Evolutionary conservation across 1,140 invertebrate genomes (phyloP).

Genomic region (Cyclina sinensis): DNA sequence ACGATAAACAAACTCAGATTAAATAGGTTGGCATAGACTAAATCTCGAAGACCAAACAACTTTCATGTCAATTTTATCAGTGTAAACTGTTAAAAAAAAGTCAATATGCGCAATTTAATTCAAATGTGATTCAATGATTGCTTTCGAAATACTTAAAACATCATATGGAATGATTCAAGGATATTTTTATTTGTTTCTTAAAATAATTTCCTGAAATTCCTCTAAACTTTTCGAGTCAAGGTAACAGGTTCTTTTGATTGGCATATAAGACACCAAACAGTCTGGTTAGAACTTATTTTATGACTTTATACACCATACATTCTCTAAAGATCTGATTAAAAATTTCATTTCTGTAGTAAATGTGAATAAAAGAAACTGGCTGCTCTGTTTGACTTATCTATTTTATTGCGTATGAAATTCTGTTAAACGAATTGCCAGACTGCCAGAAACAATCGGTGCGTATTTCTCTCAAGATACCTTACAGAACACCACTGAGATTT

Average conservation of each 20-base stretch:
- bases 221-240: background rate
- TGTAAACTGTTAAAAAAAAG: too few species aligned
- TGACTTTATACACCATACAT: background rate
- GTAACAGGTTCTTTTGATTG: background rate
- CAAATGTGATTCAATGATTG: too few species aligned
- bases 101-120: too few species aligned
- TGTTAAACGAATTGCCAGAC: background rate
- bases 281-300: background rate
- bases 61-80: too few species aligned
- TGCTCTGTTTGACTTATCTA: conserved; percentile 7
- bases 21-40: too few species aligned
- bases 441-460: background rate
- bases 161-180: too few species aligned
- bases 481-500: too few species aligned
- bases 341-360: background rate
- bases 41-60: too few species aligned
- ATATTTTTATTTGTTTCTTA: too few species aligned
- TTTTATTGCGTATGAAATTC: conserved; percentile 5
- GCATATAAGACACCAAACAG: background rate
- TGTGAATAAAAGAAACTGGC: background rate
- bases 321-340: conserved; percentile 6
- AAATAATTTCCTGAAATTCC: background rate
- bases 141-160: too few species aligned
- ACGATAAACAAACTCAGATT: too few species aligned
- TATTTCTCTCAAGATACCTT: too few species aligned